A percentile compares a stretch with the other conserved stretches of the same genome.
Evolutionary conservation across 2,113 vertebrate genomes (phyloP).

Genomic region (Romanogobio albipinnatus): DNA sequence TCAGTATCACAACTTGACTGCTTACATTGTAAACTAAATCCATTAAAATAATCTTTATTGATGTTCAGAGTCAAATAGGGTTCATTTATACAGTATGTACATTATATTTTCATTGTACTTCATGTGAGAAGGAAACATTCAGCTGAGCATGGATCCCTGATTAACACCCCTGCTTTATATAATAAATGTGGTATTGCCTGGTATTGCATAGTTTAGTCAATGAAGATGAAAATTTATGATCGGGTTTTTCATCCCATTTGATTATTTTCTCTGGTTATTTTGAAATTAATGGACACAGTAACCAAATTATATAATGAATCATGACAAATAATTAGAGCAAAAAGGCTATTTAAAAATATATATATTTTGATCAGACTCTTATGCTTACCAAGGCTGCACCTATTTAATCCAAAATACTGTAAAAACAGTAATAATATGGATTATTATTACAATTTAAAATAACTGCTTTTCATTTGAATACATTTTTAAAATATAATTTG

Average conservation of each 20-base stretch:
- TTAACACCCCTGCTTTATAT: not conserved
- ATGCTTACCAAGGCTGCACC: too few species aligned
- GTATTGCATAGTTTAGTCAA: too few species aligned
- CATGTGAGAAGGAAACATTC: not conserved
- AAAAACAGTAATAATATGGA: too few species aligned
- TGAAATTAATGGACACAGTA: not conserved
- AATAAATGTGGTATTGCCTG: not conserved
- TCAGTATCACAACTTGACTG: too few species aligned
- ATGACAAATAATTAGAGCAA: not conserved
- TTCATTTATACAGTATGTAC: not conserved
- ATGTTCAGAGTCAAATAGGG: not conserved
- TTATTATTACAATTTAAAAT: too few species aligned
- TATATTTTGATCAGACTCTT: too few species aligned
- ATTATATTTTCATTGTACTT: not conserved
- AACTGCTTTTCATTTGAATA: too few species aligned
- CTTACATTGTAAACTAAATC: not conserved
- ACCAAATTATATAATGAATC: not conserved
- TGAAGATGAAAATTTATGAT: not conserved
- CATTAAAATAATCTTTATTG: not conserved
- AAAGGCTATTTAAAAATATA: not conserved
- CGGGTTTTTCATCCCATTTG: not conserved
- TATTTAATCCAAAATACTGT: too few species aligned
- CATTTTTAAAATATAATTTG: too few species aligned
- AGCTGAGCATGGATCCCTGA: not conserved
- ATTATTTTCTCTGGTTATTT: not conserved